Conservation (phyloP, 1,140 invertebrate species). For the Sycophaga agraensis region DNA sequence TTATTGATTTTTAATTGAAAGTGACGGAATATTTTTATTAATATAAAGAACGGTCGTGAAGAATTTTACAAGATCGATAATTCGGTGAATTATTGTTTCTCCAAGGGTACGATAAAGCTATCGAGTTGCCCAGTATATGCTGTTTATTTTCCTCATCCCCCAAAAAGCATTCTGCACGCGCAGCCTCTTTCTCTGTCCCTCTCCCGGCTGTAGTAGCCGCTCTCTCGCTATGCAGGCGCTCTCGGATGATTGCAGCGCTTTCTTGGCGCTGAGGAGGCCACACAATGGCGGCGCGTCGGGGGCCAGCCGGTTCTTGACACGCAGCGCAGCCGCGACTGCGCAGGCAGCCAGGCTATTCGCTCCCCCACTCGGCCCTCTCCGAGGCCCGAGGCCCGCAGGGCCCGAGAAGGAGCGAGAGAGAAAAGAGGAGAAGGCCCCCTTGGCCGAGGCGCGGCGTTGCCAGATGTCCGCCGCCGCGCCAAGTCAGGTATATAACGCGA, state of each 20-base stretch:
- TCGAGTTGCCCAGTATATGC: no score
- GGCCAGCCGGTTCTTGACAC: slow-evolving; percentile 53
- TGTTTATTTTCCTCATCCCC: no score
- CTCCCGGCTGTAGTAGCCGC: neutral
- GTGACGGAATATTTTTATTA: no score
- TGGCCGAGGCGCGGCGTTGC: slow-evolving; percentile 11
- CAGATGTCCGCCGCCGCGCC: neutral
- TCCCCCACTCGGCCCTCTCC: neutral
- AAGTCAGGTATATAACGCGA: slow-evolving; percentile 9
- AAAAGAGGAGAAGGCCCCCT: neutral
- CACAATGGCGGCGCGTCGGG: slow-evolving; percentile 44
- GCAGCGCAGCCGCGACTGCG: slow-evolving; percentile 24
- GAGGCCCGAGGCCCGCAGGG: neutral
- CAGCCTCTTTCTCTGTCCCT: slow-evolving; percentile 17
- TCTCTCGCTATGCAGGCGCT: slow-evolving; percentile 3
- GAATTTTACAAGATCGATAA: no score
- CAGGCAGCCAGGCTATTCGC: neutral
- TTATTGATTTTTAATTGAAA: no score
- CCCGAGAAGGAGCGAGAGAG: neutral
- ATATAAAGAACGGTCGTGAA: no score
- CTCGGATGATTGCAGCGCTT: neutral
- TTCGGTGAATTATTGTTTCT: no score
- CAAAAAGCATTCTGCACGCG: no score
- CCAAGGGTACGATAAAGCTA: no score
- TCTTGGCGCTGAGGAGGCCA: slow-evolving; percentile 25